Evolutionary conservation across 2,888 invertebrate species (phyloP).

Genomic region (Pollenia labialis): DNA sequence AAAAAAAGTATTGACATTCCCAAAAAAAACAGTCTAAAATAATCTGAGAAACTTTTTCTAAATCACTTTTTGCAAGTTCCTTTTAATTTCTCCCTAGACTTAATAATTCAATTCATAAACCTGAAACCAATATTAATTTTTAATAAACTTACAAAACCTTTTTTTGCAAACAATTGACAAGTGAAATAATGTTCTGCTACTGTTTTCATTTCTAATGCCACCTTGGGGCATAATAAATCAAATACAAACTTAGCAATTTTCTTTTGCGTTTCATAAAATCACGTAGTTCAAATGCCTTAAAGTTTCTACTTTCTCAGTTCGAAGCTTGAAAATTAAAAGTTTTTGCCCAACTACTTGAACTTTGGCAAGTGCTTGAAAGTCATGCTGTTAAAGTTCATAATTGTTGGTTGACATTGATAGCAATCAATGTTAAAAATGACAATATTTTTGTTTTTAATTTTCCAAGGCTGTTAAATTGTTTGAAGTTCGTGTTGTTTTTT

Average conservation of each 20-base stretch:
- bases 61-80: neutral
- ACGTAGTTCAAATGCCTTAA: conserved; percentile 32
- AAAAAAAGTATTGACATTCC: neutral
- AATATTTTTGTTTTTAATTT: conserved; percentile 40
- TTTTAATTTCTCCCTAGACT: conserved; percentile 37
- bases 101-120: neutral
- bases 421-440: conserved; percentile 56
- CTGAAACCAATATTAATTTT: conserved; percentile 66
- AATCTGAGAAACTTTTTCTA: neutral
- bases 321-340: neutral
- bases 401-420: conserved; percentile 55
- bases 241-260: conserved; percentile 41
- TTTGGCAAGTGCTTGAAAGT: conserved; percentile 20
- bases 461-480: neutral
- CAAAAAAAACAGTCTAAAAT: neutral
- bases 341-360: neutral
- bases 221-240: conserved; percentile 62
- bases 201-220: conserved; percentile 44
- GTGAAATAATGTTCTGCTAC: conserved; percentile 1
- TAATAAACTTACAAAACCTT: conserved; percentile 58
- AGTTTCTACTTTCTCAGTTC: neutral
- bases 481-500: conserved; percentile 1
- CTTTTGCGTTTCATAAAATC: conserved; percentile 28
- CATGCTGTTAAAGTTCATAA: conserved; percentile 55
- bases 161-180: conserved; percentile 50